These are phyloP conservation scores for Eurosta solidaginis DNA, from an alignment of 1,140 invertebrate genomes.

Conservation along the genomic window DNA sequence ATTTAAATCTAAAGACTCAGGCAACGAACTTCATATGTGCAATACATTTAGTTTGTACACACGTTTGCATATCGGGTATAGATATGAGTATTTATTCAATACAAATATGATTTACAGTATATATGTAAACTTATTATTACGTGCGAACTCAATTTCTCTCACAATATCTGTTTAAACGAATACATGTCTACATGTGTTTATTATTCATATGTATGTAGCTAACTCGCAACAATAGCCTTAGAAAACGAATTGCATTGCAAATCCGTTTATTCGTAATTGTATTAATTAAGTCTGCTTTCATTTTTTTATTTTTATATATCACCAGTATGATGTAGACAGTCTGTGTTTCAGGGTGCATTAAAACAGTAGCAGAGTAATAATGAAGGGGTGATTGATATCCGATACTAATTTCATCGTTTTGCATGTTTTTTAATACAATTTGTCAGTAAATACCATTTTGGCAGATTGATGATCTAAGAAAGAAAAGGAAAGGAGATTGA, in stretches of 20 bases:
- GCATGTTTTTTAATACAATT: not conserved
- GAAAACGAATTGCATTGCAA: not conserved
- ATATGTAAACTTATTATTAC: not conserved
- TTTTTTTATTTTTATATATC: not conserved
- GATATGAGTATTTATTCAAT: not conserved
- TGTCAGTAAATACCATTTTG: too few species aligned
- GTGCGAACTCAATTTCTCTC: not conserved
- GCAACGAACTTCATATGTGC: not conserved
- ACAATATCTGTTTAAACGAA: not conserved
- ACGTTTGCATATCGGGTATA: not conserved
- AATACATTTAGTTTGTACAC: not conserved
- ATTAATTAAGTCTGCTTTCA: conserved; percentile 8
- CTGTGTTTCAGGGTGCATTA: not conserved
- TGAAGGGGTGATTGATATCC: not conserved
- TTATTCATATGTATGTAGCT: not conserved
- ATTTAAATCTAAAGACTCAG: conserved; percentile 6
- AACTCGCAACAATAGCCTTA: not conserved
- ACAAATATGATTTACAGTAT: not conserved
- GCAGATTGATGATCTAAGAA: too few species aligned
- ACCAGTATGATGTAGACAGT: not conserved
- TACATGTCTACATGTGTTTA: not conserved
- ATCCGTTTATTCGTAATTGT: not conserved
- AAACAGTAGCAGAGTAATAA: not conserved
- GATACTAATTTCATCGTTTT: not conserved
- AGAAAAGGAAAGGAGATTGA: too few species aligned